These are phyloP conservation scores for Scolopax rusticola DNA, from an alignment of 2,797 vertebrate genomes.

Conservation along the genomic window DNA sequence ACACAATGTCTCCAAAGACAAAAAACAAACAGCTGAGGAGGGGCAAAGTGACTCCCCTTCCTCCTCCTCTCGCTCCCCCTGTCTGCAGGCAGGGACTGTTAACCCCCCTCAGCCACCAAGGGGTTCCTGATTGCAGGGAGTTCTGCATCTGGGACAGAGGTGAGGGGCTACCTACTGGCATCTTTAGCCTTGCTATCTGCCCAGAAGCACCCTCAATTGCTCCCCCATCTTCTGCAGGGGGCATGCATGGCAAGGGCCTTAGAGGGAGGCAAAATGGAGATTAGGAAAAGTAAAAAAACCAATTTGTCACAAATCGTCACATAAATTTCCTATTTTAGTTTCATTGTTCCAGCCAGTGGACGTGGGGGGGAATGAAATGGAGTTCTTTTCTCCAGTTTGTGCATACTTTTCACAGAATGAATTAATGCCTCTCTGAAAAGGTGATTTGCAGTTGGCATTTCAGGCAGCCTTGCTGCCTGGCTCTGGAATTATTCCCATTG, in stretches of 20 bases:
- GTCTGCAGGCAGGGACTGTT: neutral
- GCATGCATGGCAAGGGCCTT: neutral
- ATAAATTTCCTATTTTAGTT: neutral
- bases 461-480: conserved; percentile 32
- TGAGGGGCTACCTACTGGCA: accelerated
- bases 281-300: neutral
- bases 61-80: accelerated
- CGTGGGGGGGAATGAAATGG: neutral
- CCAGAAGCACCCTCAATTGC: neutral
- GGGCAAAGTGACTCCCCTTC: neutral
- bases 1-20: neutral
- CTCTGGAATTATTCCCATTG: conserved; percentile 63
- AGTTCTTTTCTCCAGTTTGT: conserved; percentile 14
- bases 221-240: neutral
- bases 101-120: neutral
- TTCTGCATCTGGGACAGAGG: neutral
- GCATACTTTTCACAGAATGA: conserved; percentile 49
- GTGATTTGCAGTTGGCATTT: conserved; percentile 65
- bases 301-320: neutral
- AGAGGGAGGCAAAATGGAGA: neutral
- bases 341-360: neutral
- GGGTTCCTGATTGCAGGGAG: neutral
- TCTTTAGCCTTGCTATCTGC: neutral
- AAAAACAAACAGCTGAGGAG: neutral
- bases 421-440: conserved; percentile 64